Conservation (phyloP, 2,888 invertebrate species). For the Calliphora vomitoria region DNA sequence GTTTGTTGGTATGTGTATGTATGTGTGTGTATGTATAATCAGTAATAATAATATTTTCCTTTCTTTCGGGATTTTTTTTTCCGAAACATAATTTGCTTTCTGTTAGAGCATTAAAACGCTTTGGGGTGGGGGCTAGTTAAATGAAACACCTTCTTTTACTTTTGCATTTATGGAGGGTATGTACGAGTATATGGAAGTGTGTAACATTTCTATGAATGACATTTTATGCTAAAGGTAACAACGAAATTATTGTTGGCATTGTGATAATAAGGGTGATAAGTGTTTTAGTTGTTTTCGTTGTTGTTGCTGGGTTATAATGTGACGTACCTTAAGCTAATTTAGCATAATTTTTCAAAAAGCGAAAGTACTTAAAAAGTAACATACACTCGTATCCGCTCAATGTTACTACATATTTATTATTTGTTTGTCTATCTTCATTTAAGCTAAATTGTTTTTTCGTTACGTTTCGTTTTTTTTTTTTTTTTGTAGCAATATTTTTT, state of each 20-base stretch:
- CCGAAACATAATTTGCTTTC: conserved; percentile 21
- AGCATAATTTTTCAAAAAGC: conserved; percentile 70
- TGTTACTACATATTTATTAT: conserved; percentile 59
- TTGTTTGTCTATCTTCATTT: conserved; percentile 64
- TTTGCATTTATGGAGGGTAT: conserved; percentile 27
- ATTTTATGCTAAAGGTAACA: conserved; percentile 57
- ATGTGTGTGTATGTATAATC: conserved; percentile 62
- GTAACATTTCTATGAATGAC: conserved; percentile 43
- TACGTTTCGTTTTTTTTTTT: conserved; percentile 23
- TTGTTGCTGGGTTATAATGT: conserved; percentile 63
- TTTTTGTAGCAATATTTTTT: conserved; percentile 41
- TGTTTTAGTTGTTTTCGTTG: conserved; percentile 63
- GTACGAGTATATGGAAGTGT: neutral
- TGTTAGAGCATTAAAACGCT: conserved; percentile 19
- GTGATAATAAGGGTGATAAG: conserved; percentile 70
- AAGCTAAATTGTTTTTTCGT: conserved; percentile 61
- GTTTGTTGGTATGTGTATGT: conserved; percentile 10
- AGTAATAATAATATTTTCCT: conserved; percentile 67
- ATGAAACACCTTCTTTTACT: conserved; percentile 35
- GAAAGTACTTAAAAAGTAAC: conserved; percentile 62
- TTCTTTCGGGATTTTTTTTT: conserved; percentile 15
- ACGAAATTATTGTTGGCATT: conserved; percentile 61
- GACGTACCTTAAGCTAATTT: conserved; percentile 71
- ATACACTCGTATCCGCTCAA: conserved; percentile 20
- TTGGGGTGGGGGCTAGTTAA: conserved; percentile 25